Percentiles rank a stretch among this genome's conserved stretches.
phyloP scores from a whole-genome alignment of 1,140 invertebrate genomes.

The Brachionus rubens region DNA sequence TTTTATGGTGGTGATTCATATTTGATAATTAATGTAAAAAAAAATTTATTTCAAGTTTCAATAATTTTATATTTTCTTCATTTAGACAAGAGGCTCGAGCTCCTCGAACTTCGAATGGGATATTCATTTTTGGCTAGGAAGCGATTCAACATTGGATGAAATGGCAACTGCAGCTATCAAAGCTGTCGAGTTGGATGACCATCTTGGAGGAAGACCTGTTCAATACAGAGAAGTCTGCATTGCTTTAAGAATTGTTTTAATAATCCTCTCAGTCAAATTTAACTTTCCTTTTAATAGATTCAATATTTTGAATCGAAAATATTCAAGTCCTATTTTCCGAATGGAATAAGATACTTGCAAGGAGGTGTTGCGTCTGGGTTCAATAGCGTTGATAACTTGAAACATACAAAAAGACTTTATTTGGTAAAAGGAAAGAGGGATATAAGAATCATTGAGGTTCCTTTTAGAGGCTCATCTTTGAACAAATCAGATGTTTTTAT shows the following conservation, averaged over 20 bases:
- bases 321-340: constrained; percentile 74
- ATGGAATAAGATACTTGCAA: constrained; percentile 68
- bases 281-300: constrained; percentile 51
- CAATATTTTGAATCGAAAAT: constrained; percentile 76
- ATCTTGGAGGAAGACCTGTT: constrained; percentile 74
- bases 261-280: no score
- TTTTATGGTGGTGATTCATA: constrained; percentile 82
- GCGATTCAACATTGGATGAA: constrained; percentile 68
- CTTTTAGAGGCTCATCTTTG: constrained; percentile 72
- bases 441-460: constrained; percentile 74
- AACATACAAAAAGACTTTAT: constrained; percentile 72
- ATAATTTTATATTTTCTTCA: background rate
- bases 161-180: constrained; percentile 78
- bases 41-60: no score
- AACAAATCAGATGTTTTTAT: constrained; percentile 87
- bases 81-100: background rate
- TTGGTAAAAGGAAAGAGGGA: constrained; percentile 84
- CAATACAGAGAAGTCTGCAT: constrained; percentile 80
- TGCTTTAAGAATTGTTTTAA: background rate
- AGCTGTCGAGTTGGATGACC: constrained; percentile 78
- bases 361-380: constrained; percentile 80
- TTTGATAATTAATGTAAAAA: constrained; percentile 71
- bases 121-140: constrained; percentile 86
- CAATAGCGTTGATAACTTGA: constrained; percentile 71
- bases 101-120: no score